Percentiles rank a stretch among this genome's conserved stretches.
phyloP scores from a whole-genome alignment of 2,113 vertebrate species.

The Myrmecophaga tridactyla region DNA sequence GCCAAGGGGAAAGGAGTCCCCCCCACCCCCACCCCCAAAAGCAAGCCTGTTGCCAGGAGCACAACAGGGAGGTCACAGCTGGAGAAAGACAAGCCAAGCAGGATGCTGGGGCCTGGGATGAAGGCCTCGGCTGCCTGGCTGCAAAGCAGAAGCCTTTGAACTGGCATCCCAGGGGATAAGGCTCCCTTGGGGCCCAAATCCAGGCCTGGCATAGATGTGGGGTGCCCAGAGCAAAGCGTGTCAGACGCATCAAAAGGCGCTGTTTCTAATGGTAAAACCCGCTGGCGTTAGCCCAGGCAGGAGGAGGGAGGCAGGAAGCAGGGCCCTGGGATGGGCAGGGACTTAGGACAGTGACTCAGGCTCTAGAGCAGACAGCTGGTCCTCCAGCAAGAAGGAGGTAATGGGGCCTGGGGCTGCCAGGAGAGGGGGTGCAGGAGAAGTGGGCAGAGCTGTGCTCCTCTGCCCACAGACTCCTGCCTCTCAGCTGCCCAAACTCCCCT shows the following conservation, averaged over 20 bases:
- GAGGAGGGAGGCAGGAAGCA: not conserved
- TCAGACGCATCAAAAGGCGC: not conserved
- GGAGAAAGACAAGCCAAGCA: slow-evolving; percentile 23
- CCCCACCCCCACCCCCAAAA: not conserved
- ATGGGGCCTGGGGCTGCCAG: not conserved
- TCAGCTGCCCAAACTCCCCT: not conserved
- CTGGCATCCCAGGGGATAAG: not conserved
- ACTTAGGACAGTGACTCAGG: not conserved
- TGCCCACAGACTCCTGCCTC: not conserved
- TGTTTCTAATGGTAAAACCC: no score
- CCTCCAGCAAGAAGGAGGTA: not conserved
- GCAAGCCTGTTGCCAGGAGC: slow-evolving; percentile 46
- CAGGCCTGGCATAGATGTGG: not conserved
- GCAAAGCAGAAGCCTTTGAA: slow-evolving; percentile 12
- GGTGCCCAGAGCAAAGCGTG: not conserved
- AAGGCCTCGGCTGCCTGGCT: not conserved
- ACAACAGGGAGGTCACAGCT: slow-evolving; percentile 56
- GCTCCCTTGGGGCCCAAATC: not conserved
- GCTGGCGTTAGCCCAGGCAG: not conserved
- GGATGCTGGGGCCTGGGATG: slow-evolving; percentile 22
- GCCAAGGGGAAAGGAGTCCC: slow-evolving; percentile 57
- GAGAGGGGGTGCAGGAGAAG: not conserved
- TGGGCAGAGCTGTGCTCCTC: not conserved
- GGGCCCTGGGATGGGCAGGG: not conserved
- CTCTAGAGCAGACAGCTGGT: not conserved